Base-by-base conservation (phyloP, 2,113 vertebrate species). In the Thinocorus orbignyianus region DNA sequence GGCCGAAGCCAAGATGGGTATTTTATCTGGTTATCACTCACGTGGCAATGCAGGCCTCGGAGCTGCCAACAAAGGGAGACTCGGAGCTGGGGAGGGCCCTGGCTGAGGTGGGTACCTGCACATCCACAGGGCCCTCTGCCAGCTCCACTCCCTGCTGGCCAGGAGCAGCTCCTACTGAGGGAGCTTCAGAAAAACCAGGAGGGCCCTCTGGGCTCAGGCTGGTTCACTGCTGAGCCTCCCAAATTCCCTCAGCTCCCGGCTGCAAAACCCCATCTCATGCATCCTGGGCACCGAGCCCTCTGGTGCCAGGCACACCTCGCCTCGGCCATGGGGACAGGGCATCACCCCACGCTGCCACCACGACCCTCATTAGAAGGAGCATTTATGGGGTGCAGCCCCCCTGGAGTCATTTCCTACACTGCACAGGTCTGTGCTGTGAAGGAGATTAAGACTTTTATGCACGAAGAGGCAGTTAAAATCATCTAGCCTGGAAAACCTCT, bases 181-280 rank as follows among this genome's bases (percentile, higher is more conserved):
- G 8, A 20, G n/a, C 15, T 55, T 7, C 52, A 1, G 2, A 30
- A 54, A 16, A 37, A 48, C 12, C 6, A 42, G 13, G 13, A 1
- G 77, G 92, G 39, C 35, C 44, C 62, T 52, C 33, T 1, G 6
- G 57, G 28, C 35, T 76, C 26, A 42, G 31, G 51, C 35, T 23
- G 4, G 35, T 19, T 6, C 16, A 6, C 7, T 31, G 3, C 0
- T 0, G 1, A 37, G 7, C 60, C 13, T 13, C 48, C 2, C 17
- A 1, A 1, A 10, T 13, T 24, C 39, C 77, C 44, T 24, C 35
- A n/a, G 55, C 42, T 65, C 35, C 61, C 9, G 33, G 11, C 31
- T 6, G 24, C 22, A 4, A 17, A 58, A 8, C 4, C 1, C 2
- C 28, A 6, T 3, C 70, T 35, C 13, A 0, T 0, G 2, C 24